Percentiles rank a stretch among this genome's conserved stretches.
These are phyloP conservation scores for Cantharis flavilabris DNA, from an alignment of 2,888 invertebrate species.

Conservation along the genomic window DNA sequence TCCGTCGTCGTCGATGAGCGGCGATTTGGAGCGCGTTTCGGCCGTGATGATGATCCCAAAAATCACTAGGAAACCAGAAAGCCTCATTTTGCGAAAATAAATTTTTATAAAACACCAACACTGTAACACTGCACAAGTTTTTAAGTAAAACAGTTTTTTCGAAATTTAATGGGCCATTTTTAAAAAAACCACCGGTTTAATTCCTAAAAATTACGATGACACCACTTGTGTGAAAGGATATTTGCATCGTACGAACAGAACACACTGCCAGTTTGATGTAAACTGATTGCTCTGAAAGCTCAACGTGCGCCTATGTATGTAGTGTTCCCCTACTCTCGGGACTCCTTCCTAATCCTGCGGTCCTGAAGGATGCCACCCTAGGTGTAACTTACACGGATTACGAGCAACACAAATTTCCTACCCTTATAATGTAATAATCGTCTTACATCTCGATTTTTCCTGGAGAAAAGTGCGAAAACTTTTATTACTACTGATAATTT, in stretches of 20 bases:
- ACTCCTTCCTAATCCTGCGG: conserved; percentile 40
- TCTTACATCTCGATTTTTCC: conserved; percentile 7
- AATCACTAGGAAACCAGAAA: conserved; percentile 22
- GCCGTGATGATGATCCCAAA: conserved; percentile 21
- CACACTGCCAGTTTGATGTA: conserved; percentile 40
- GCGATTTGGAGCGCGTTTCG: conserved; percentile 44
- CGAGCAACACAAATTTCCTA: conserved; percentile 8
- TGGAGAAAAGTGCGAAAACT: background rate
- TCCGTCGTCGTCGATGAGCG: conserved; percentile 48
- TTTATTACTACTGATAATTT: background rate
- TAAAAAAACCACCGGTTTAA: conserved; percentile 14
- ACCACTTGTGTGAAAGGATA: conserved; percentile 28
- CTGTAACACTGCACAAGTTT: conserved; percentile 30
- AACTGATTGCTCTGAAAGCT: conserved; percentile 44
- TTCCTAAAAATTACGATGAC: conserved; percentile 38
- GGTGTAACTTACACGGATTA: conserved; percentile 26
- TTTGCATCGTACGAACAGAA: conserved; percentile 27
- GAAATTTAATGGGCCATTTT: conserved; percentile 13
- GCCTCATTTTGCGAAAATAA: conserved; percentile 11
- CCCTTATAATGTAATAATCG: conserved; percentile 14
- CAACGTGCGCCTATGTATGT: conserved; percentile 43
- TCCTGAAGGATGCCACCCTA: conserved; percentile 46
- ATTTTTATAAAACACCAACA: conserved; percentile 23
- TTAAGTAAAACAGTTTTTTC: background rate
- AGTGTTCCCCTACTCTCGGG: conserved; percentile 46